Evolutionary conservation across 2,888 invertebrate species (phyloP), one percentile per base, ranked within the genome.

Genomic region (Neoaliturus tenellus): DNA sequence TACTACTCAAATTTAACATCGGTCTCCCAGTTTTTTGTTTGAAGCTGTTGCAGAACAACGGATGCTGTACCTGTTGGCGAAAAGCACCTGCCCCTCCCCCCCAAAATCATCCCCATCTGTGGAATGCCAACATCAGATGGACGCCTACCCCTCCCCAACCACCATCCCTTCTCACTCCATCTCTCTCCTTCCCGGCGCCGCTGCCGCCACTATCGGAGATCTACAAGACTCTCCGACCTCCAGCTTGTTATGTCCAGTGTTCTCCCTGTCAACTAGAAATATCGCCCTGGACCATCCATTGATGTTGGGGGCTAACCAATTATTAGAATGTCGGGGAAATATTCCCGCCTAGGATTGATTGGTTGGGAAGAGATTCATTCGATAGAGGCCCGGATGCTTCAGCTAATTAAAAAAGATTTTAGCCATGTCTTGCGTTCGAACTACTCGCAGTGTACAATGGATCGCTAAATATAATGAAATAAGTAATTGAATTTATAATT

Each of bases 81-180:
- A 82, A 25, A 75, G 20, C 83, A 83, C 83, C 83, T 83, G 82
- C 82, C 67, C 51, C 81, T 28, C 41, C 81, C 41, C n/a, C 23
- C 10, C 62, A 17, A 23, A 35, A 67, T 14, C 58, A 28, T 62
- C 55, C 67, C 69, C 55, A 23, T 35, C 67, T 55, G 25, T 28
- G 51, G 48, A 48, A 69, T 69, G 44, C 71, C 48, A 8, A 23
- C 51, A 48, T 35, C 35, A 62, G 62, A 31, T 81, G 62, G 3
- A 55, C 35, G 20, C 67, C 62, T 23, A n/a, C 81, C 39, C 33
- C 8, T 12, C 81, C 58, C 28, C 39, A 17, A 17, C 33, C 48
- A 10, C 17, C 33, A 1, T 12, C 81, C 58, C 28, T 25, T n/a
- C 28, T 20, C 48, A 10, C 17, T 10, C 35, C 31, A 23, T 39